A percentile compares a stretch with the other conserved stretches of the same genome.
Conservation (phyloP, 2,888 invertebrate genomes). For the Ophonus ardosiacus region DNA sequence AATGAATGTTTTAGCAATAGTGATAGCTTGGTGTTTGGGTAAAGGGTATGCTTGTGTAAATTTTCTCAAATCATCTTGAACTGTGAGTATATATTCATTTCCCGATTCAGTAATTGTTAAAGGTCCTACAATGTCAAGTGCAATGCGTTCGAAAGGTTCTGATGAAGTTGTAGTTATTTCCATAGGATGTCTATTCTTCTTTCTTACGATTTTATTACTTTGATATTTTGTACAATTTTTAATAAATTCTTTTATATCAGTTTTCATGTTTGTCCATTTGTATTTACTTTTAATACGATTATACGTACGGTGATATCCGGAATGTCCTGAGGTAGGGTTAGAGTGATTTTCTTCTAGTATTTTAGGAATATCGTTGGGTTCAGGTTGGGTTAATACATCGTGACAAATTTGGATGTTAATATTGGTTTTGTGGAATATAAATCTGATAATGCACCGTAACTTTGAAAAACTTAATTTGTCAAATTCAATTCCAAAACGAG, state of each 20-base stretch:
- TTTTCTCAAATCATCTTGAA: conserved; percentile 72
- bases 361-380: conserved; percentile 64
- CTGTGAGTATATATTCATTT: conserved; percentile 68
- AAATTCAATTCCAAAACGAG: not conserved
- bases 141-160: not conserved
- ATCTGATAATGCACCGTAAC: conserved; percentile 49
- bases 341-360: conserved; percentile 67
- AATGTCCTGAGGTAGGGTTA: conserved; percentile 66
- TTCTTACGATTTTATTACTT: conserved; percentile 66
- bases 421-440: too few relatives aligned
- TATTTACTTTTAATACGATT: conserved; percentile 68
- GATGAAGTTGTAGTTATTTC: not conserved
- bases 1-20: conserved; percentile 68
- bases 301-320: conserved; percentile 67
- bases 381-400: conserved; percentile 53
- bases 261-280: conserved; percentile 70
- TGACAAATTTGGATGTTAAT: too few relatives aligned
- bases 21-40: conserved; percentile 70
- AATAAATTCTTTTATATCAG: conserved; percentile 70
- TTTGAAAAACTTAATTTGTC: conserved; percentile 12
- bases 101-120: too few relatives aligned
- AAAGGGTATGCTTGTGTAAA: conserved; percentile 70
- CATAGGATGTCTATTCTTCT: conserved; percentile 52
- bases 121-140: not conserved
- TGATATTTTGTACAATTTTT: conserved; percentile 68